Percentiles rank a stretch among this genome's conserved stretches.
These are phyloP conservation scores for Daktulosphaira vitifoliae DNA, from an alignment of 1,140 invertebrate species.

Conservation along the genomic window DNA sequence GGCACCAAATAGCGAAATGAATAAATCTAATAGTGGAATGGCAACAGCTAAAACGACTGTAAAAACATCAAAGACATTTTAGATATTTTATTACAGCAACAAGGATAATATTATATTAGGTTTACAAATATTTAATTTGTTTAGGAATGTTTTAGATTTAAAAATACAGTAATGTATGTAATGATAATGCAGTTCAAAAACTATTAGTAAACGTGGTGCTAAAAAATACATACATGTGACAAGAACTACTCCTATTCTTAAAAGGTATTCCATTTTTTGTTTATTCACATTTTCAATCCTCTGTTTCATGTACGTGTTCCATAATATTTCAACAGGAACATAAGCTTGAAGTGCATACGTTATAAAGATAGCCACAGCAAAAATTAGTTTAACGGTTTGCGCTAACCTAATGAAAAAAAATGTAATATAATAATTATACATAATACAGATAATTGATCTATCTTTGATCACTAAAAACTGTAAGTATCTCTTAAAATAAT, in stretches of 20 bases:
- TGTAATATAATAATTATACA: not conserved
- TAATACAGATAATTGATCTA: too few relatives aligned
- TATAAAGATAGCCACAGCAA: slow-evolving; percentile 79
- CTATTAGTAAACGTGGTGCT: too few relatives aligned
- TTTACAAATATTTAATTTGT: too few relatives aligned
- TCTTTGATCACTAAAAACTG: too few relatives aligned
- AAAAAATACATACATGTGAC: slow-evolving; percentile 61
- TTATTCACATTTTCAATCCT: slow-evolving; percentile 30
- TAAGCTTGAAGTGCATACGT: slow-evolving; percentile 90
- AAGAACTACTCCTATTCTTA: slow-evolving; percentile 57
- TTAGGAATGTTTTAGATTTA: too few relatives aligned
- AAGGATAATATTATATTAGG: too few relatives aligned
- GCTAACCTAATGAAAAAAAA: slow-evolving; percentile 54
- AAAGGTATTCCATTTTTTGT: slow-evolving; percentile 51
- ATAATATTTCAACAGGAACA: slow-evolving; percentile 83
- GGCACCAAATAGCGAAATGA: slow-evolving; percentile 78
- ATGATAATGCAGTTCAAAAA: too few relatives aligned
- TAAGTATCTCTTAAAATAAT: too few relatives aligned
- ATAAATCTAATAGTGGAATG: slow-evolving; percentile 66
- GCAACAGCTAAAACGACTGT: slow-evolving; percentile 62
- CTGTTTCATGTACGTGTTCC: slow-evolving; percentile 61
- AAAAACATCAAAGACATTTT: slow-evolving; percentile 39
- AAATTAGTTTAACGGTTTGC: slow-evolving; percentile 69
- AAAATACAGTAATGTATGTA: too few relatives aligned
- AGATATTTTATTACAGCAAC: not conserved